phyloP scores from a whole-genome alignment of 2,113 vertebrate species.

The Nymphicus hollandicus region DNA sequence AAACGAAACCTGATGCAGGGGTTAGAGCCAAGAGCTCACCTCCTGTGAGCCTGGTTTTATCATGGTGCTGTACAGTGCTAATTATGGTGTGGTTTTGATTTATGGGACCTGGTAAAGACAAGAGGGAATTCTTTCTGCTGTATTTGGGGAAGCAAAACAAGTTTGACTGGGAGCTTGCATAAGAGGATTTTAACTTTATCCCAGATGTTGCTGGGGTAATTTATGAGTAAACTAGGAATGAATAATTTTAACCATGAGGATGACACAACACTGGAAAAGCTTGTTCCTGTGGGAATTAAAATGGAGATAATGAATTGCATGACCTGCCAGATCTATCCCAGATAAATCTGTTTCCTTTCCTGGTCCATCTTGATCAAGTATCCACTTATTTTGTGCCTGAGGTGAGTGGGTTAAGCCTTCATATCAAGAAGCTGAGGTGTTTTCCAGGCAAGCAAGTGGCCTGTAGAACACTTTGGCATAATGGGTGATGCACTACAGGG shows the following conservation, averaged over 20 bases:
- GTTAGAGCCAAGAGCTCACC: neutral
- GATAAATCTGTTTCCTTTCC: neutral
- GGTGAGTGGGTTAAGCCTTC: neutral
- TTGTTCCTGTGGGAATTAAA: neutral
- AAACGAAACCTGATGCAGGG: neutral
- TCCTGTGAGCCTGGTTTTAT: neutral
- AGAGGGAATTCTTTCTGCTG: neutral
- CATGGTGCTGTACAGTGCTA: neutral
- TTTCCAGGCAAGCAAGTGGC: neutral
- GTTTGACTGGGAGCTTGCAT: neutral
- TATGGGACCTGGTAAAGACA: neutral
- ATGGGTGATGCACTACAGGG: no score
- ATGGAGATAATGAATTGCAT: neutral
- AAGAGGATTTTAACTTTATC: neutral
- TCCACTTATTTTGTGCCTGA: neutral
- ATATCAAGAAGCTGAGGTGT: neutral
- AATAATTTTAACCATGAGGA: neutral
- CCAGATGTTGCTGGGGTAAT: neutral
- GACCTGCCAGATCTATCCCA: neutral
- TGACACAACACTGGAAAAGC: neutral
- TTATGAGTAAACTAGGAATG: neutral
- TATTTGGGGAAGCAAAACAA: neutral
- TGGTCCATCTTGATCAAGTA: neutral
- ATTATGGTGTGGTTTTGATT: neutral
- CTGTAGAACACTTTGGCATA: neutral